These are phyloP conservation scores for Petrolisthes manimaculis DNA, from an alignment of 2,888 invertebrate species.

Conservation along the genomic window DNA sequence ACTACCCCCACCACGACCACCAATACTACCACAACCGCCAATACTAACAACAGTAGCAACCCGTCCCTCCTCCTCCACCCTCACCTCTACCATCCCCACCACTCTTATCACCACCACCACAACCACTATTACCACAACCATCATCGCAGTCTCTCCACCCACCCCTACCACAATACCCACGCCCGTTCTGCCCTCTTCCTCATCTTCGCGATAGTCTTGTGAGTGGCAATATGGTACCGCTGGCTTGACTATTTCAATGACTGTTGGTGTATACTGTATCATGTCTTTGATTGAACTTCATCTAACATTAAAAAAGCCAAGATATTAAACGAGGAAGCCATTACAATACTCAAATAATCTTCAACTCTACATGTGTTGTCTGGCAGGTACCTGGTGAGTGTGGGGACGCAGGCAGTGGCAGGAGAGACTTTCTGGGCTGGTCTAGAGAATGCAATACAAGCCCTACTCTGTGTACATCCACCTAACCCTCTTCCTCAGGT, in stretches of 20 bases:
- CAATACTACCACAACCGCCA: neutral
- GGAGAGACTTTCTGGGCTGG: conserved; percentile 40
- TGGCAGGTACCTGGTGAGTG: conserved; percentile 38
- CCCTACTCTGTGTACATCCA: conserved; percentile 37
- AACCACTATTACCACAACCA: conserved; percentile 11
- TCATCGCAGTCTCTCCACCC: neutral
- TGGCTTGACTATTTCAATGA: neutral
- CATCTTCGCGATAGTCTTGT: conserved; percentile 7
- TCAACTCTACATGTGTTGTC: neutral
- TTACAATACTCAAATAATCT: neutral
- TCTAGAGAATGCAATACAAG: conserved; percentile 35
- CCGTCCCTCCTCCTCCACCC: neutral
- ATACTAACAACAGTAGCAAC: neutral
- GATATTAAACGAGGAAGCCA: neutral
- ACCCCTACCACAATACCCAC: neutral
- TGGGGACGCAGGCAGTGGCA: conserved; percentile 28
- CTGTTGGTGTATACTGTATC: neutral
- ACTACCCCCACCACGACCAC: neutral
- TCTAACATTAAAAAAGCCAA: neutral
- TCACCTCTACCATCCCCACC: neutral
- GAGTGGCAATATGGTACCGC: neutral
- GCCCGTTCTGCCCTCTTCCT: neutral
- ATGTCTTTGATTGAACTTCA: neutral
- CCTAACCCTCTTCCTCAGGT: conserved; percentile 61
- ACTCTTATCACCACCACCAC: neutral